Evolutionary conservation across 2,797 vertebrate genomes (phyloP), one percentile per base, ranked within the genome.

Genomic region (Hozukius guyotensis): DNA sequence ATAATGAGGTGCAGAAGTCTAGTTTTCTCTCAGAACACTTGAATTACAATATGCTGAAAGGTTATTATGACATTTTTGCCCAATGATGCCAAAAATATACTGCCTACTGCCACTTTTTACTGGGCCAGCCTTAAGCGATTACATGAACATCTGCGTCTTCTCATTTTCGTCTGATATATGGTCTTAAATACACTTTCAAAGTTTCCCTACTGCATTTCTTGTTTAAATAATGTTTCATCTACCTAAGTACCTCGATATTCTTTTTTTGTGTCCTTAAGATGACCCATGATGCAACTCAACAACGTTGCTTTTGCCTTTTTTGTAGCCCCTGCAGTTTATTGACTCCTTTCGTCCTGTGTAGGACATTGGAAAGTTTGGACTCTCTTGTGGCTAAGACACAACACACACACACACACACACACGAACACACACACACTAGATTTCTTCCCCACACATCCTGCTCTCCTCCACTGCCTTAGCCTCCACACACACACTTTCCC

Each of bases 401-500:
- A 56, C 12, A 9, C 18, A 59, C 7, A 66, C 42, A 55, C 57
- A 42, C 2, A 59, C 7, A 62, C 42, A 59, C 7, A 66, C 42
- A 55, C 57, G 16, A 1, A 59, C 7, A 62, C 42, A 34, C 24
- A 36, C 16, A 29, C 59, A 61, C 20, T 59, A 14, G 25, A 24
- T 64, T 49, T 69, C 13, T 42, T 56, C 10, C 7, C 5, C 57
- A 14, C 75, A 76, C 80, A 82, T 86, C 61, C 53, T 75, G 64
- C 52, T 32, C 16, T 34, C 9, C 36, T 42, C 31, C 1, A 1
- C 55, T 32, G 34, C 31, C 34, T 55, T 61, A n/a, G 76, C 60
- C 67, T 46, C 46, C 62, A 76, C 42, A 66, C 20, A 0, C 20
- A 0, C 60, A 42, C 56, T 75, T 52, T 74, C 38, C 49, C 56